Evolutionary conservation across 2,888 invertebrate genomes (phyloP).

Genomic region (Cheilosia grossa): DNA sequence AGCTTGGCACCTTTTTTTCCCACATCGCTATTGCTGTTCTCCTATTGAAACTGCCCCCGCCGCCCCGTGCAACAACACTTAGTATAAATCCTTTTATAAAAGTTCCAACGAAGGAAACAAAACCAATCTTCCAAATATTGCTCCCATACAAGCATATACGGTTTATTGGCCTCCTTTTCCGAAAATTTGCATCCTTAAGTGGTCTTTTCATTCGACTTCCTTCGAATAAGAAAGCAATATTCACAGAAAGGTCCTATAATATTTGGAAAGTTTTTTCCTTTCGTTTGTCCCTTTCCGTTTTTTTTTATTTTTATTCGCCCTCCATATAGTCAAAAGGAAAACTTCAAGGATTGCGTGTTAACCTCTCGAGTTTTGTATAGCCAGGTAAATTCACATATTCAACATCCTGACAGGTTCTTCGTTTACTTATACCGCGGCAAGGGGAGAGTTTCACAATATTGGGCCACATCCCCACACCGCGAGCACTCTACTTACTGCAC

Average conservation of each 20-base stretch:
- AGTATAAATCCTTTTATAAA: conserved; percentile 54
- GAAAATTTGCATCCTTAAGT: conserved; percentile 73
- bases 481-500: conserved; percentile 38
- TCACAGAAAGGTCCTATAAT: conserved; percentile 36
- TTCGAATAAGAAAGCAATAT: conserved; percentile 60
- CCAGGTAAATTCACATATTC: conserved; percentile 41
- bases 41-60: background rate
- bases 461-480: conserved; percentile 5
- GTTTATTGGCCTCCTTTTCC: conserved; percentile 69
- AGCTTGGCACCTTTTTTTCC: conserved; percentile 30
- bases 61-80: conserved; percentile 16
- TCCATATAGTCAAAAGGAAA: conserved; percentile 30
- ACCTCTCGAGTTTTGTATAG: conserved; percentile 64
- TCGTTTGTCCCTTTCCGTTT: background rate
- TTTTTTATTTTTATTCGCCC: background rate
- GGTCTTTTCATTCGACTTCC: conserved; percentile 66
- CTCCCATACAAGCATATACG: conserved; percentile 59
- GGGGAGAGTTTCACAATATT: conserved; percentile 41
- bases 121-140: conserved; percentile 28
- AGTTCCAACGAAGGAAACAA: conserved; percentile 17
- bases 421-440: conserved; percentile 18
- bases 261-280: conserved; percentile 65
- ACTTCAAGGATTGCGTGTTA: conserved; percentile 70
- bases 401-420: conserved; percentile 67
- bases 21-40: background rate